A percentile compares a stretch with the other conserved stretches of the same genome.
Evolutionary conservation across 2,113 vertebrate species (phyloP).

Genomic region (Miniopterus natalensis): DNA sequence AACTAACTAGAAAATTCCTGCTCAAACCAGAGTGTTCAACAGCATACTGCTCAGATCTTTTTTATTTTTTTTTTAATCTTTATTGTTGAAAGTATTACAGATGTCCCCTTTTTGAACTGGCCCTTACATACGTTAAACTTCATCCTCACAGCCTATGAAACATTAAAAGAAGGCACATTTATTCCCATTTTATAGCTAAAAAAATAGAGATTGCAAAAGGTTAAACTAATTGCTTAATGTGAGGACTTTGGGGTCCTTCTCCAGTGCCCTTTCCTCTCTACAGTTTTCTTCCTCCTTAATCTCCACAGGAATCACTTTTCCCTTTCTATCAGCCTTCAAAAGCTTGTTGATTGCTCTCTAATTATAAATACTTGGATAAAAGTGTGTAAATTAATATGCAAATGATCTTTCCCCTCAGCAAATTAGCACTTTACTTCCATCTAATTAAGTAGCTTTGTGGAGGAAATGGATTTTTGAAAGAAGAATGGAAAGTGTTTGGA

Average conservation of each 20-base stretch:
- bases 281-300: constrained; percentile 18
- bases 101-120: background rate
- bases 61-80: background rate
- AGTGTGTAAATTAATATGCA: constrained; percentile 84
- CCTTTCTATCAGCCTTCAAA: constrained; percentile 74
- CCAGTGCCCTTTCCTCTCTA: constrained; percentile 38
- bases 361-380: constrained; percentile 82
- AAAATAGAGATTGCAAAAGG: constrained; percentile 40
- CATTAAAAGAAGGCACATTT: background rate
- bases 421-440: constrained; percentile 83
- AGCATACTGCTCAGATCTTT: background rate
- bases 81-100: no score
- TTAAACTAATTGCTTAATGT: constrained; percentile 42
- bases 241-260: constrained; percentile 2
- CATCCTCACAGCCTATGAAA: background rate
- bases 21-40: background rate
- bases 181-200: constrained; percentile 65
- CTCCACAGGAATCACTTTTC: constrained; percentile 66
- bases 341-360: constrained; percentile 82
- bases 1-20: background rate
- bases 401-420: constrained; percentile 79
- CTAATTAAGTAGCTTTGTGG: constrained; percentile 82
- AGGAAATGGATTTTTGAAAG: constrained; percentile 78
- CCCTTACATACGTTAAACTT: background rate
- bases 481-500: constrained; percentile 79